Evolutionary conservation across 2,888 invertebrate genomes (phyloP).

Genomic region (Lithophane semibrunnea): DNA sequence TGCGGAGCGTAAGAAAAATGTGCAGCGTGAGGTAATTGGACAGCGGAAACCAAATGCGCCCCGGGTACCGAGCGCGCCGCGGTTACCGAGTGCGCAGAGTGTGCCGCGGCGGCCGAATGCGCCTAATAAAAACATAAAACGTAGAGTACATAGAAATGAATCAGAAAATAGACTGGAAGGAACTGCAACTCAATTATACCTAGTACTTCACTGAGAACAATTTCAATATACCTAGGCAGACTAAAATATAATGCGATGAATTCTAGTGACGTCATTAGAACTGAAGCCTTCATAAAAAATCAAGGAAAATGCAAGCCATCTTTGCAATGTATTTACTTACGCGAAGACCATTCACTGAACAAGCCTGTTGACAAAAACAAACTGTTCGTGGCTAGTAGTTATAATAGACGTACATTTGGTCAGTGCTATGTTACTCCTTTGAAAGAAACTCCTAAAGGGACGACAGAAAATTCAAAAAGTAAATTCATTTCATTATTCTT

Average conservation of each 20-base stretch:
- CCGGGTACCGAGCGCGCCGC: not conserved
- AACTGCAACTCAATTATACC: slow-evolving; percentile 56
- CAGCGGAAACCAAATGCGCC: not conserved
- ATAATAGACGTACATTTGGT: slow-evolving; percentile 62
- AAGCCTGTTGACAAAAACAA: slow-evolving; percentile 56
- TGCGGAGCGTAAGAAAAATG: not conserved
- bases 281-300: slow-evolving; percentile 54
- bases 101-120: not conserved
- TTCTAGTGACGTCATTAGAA: slow-evolving; percentile 45
- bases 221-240: slow-evolving; percentile 47
- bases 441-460: slow-evolving; percentile 42
- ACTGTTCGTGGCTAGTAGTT: slow-evolving; percentile 28
- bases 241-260: slow-evolving; percentile 38
- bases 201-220: slow-evolving; percentile 55
- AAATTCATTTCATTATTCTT: slow-evolving; percentile 64
- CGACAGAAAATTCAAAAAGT: slow-evolving; percentile 54
- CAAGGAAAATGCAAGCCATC: slow-evolving; percentile 56
- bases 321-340: slow-evolving; percentile 60
- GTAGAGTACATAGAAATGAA: slow-evolving; percentile 21
- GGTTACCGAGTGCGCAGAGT: not conserved
- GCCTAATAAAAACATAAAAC: slow-evolving; percentile 2
- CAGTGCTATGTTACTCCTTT: slow-evolving; percentile 65
- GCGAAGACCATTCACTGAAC: slow-evolving; percentile 48
- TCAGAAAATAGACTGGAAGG: slow-evolving; percentile 35
- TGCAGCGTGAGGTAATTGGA: no score